Percentiles rank a stretch among this genome's conserved stretches.
phyloP scores from a whole-genome alignment of 2,888 invertebrate species.

The Aphidoletes aphidimyza region DNA sequence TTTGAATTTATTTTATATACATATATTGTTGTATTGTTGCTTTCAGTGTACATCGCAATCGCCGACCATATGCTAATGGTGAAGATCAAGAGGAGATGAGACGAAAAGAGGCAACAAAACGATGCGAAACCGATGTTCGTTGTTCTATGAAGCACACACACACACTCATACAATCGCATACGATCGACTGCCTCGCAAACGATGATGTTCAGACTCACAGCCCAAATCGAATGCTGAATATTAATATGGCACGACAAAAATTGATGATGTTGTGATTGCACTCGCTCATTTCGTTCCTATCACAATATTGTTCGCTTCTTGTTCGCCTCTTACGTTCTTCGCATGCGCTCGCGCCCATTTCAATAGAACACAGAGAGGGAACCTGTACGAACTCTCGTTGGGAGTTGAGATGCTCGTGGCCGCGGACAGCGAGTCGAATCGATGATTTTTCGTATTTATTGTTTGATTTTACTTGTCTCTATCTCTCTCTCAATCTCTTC shows the following conservation, averaged over 20 bases:
- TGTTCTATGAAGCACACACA: constrained; percentile 16
- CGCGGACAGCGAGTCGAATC: constrained; percentile 48
- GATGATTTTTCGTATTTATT: constrained; percentile 44
- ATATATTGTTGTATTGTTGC: background rate
- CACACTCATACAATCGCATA: background rate
- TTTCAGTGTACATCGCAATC: background rate
- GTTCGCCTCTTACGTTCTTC: background rate
- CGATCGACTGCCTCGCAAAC: background rate
- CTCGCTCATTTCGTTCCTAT: constrained; percentile 36
- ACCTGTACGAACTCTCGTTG: too few relatives aligned
- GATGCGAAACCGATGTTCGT: constrained; percentile 12
- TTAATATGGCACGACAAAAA: constrained; percentile 50
- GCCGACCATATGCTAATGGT: constrained; percentile 18
- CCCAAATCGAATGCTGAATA: background rate
- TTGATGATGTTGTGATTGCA: constrained; percentile 52
- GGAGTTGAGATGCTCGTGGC: background rate
- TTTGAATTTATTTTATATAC: background rate
- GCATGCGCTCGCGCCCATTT: too few relatives aligned
- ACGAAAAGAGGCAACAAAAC: background rate
- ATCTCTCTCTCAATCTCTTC: background rate
- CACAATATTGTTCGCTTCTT: too few relatives aligned
- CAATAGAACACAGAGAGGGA: background rate
- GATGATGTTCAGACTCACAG: background rate
- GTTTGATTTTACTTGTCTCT: background rate
- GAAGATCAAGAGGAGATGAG: background rate